Percentiles rank a stretch among this genome's conserved stretches.
phyloP scores from a whole-genome alignment of 2,113 vertebrate species.

The Scytalopus superciliaris region DNA sequence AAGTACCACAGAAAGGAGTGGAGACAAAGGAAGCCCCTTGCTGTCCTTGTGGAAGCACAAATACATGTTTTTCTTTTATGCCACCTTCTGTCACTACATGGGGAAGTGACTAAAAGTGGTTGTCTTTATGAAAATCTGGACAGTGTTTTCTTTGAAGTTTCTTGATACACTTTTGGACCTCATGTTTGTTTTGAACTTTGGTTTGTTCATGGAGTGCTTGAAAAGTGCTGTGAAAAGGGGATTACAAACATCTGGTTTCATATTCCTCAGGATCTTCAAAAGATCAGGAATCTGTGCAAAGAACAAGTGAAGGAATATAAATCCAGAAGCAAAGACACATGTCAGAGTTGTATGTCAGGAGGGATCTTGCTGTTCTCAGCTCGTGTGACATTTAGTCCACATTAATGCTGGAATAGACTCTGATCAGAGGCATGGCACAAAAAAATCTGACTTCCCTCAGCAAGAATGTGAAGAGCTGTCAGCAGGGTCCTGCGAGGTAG shows the following conservation, averaged over 20 bases:
- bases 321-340: background rate
- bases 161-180: background rate
- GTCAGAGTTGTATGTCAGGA: background rate
- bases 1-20: background rate
- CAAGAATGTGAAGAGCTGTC: background rate
- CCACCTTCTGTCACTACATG: rapidly evolving
- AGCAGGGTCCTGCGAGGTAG: background rate
- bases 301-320: background rate
- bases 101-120: background rate
- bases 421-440: background rate
- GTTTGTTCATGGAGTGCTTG: background rate
- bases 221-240: background rate
- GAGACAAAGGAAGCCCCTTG: background rate
- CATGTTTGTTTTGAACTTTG: background rate
- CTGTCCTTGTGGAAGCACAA: background rate
- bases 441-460: background rate
- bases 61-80: background rate
- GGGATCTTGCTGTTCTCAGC: background rate
- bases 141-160: background rate
- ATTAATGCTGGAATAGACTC: background rate
- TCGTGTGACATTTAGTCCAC: rapidly evolving
- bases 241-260: background rate
- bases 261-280: background rate
- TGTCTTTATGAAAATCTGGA: background rate
- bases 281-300: background rate